Conservation (phyloP, 2,797 vertebrate genomes). For the Melanotaenia maccullochi region DNA sequence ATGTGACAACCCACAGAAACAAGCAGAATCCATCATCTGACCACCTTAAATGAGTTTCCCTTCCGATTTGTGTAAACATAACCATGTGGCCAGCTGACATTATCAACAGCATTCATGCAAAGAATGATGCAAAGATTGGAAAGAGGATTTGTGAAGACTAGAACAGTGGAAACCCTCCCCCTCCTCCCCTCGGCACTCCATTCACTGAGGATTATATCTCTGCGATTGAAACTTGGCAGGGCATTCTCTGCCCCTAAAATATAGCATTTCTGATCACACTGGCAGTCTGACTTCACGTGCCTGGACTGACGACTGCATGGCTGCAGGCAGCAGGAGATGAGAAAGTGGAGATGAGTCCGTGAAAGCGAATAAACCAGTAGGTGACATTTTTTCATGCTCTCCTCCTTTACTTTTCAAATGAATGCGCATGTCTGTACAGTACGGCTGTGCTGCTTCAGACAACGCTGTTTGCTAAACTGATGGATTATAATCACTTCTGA, state of each 20-base stretch:
- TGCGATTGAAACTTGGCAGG: conserved; percentile 68
- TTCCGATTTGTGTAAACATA: background rate
- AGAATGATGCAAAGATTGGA: conserved; percentile 68
- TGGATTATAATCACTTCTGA: conserved; percentile 69
- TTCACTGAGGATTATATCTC: conserved; percentile 75
- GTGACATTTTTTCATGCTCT: conserved; percentile 39
- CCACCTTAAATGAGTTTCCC: conserved; percentile 2
- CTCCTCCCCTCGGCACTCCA: conserved; percentile 29
- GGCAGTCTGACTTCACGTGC: conserved; percentile 40
- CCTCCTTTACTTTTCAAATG: conserved; percentile 2
- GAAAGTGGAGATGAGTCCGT: conserved; percentile 26
- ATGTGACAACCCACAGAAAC: background rate
- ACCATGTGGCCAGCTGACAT: conserved; percentile 21
- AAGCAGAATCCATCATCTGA: background rate
- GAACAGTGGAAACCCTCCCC: conserved; percentile 54
- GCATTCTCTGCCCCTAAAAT: conserved; percentile 63
- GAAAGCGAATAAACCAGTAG: conserved; percentile 43
- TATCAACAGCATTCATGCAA: conserved; percentile 44
- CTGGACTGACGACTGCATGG: conserved; percentile 27
- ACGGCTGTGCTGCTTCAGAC: background rate
- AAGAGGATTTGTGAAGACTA: conserved; percentile 76
- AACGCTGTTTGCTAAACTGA: conserved; percentile 33
- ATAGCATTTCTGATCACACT: conserved; percentile 41
- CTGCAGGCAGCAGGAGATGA: conserved; percentile 42
- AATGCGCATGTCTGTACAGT: background rate